Percentiles rank a stretch among this genome's conserved stretches.
These are phyloP conservation scores for Amyelois transitella DNA, from an alignment of 1,140 invertebrate genomes.

Conservation along the genomic window DNA sequence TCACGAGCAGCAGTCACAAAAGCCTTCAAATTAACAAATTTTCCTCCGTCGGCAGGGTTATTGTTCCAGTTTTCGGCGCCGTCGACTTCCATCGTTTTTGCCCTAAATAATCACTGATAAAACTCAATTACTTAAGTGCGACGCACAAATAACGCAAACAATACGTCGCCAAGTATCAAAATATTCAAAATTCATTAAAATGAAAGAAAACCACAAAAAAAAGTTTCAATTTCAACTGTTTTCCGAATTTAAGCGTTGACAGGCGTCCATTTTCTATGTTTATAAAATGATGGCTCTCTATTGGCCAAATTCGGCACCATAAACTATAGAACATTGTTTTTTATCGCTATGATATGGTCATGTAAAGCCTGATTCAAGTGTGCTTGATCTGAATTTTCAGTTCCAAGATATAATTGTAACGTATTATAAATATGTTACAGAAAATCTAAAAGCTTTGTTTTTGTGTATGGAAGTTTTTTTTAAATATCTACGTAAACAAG, in stretches of 20 bases:
- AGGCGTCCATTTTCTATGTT: slow-evolving; percentile 24
- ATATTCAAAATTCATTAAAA: slow-evolving; percentile 15
- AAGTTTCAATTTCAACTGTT: slow-evolving; percentile 42
- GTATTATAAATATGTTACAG: too few relatives aligned
- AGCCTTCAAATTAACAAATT: slow-evolving; percentile 62
- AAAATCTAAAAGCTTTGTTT: too few relatives aligned
- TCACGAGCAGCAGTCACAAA: slow-evolving; percentile 66
- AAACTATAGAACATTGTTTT: not conserved
- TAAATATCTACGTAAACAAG: too few relatives aligned
- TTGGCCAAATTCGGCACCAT: slow-evolving; percentile 13
- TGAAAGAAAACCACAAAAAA: not conserved
- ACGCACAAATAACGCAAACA: not conserved
- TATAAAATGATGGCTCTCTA: slow-evolving; percentile 18
- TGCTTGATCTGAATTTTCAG: too few relatives aligned
- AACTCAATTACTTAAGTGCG: not conserved
- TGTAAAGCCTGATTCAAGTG: too few relatives aligned
- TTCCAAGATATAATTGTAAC: too few relatives aligned
- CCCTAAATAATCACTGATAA: not conserved
- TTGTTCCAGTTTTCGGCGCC: slow-evolving; percentile 38
- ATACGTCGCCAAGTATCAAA: not conserved
- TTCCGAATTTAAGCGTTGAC: slow-evolving; percentile 8
- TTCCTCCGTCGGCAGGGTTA: slow-evolving; percentile 47
- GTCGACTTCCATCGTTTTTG: slow-evolving; percentile 55
- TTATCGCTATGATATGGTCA: too few relatives aligned
- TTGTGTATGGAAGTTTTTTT: too few relatives aligned